Conservation (phyloP, 2,888 invertebrate genomes). For the Stenotaenia linearis region DNA sequence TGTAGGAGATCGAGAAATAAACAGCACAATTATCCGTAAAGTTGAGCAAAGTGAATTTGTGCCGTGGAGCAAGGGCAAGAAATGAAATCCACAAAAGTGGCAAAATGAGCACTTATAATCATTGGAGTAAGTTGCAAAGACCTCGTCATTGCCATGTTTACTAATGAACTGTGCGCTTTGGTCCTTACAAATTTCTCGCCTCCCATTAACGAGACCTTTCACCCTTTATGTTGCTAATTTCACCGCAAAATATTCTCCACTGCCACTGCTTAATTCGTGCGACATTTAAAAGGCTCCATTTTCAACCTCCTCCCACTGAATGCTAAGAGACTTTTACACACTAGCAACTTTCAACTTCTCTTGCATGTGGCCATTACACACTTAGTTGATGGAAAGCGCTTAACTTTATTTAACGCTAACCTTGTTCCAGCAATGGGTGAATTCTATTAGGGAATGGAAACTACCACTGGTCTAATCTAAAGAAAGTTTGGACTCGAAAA, state of each 20-base stretch:
- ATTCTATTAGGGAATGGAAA: too few relatives aligned
- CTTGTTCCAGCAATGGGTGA: not conserved
- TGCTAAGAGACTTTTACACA: not conserved
- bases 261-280: constrained; percentile 1
- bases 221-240: not conserved
- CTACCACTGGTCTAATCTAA: too few relatives aligned
- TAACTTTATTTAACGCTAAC: not conserved
- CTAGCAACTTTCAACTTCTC: not conserved
- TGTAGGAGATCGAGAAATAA: not conserved
- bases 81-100: not conserved
- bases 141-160: not conserved
- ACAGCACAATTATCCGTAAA: not conserved
- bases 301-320: not conserved
- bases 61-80: not conserved
- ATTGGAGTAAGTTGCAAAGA: not conserved
- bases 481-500: too few relatives aligned
- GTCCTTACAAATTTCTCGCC: not conserved
- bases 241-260: not conserved
- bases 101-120: not conserved
- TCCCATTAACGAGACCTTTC: not conserved
- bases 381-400: not conserved
- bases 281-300: not conserved
- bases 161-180: not conserved
- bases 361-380: not conserved
- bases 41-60: not conserved